These are phyloP conservation scores for Arge pagana DNA, from an alignment of 2,888 invertebrate genomes.

Conservation along the genomic window DNA sequence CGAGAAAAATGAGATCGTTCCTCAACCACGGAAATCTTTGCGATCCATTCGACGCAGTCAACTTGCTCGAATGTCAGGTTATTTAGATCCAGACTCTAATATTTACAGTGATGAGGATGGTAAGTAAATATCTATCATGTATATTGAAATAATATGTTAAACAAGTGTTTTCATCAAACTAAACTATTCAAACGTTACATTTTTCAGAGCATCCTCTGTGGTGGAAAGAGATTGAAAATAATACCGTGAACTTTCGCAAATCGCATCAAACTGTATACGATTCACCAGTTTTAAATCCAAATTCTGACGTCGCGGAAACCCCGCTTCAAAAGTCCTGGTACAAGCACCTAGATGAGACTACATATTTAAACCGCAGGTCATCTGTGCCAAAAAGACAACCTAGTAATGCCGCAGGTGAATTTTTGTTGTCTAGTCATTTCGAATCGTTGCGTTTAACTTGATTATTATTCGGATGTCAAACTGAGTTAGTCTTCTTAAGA, in stretches of 20 bases:
- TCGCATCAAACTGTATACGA: slow-evolving; percentile 2
- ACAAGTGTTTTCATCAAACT: not conserved
- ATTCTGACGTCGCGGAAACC: slow-evolving; percentile 2
- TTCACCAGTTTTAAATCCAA: not conserved
- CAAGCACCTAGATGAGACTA: slow-evolving; percentile 5
- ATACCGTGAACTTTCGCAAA: slow-evolving; percentile 4
- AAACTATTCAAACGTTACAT: not conserved
- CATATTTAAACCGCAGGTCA: not conserved
- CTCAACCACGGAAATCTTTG: too few species aligned
- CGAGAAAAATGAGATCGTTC: too few species aligned
- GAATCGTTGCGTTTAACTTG: too few species aligned
- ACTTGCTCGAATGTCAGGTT: slow-evolving; percentile 1
- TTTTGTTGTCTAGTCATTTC: too few species aligned
- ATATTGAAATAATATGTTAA: not conserved
- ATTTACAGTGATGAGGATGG: slow-evolving; percentile 5
- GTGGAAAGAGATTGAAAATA: not conserved
- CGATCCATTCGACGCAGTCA: not conserved
- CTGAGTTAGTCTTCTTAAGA: not conserved
- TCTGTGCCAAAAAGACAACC: not conserved
- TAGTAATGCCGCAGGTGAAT: not conserved
- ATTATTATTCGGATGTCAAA: too few species aligned
- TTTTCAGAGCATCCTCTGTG: slow-evolving; percentile 1
- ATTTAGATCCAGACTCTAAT: slow-evolving; percentile 1
- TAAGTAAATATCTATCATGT: too few species aligned
- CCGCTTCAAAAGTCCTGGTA: slow-evolving; percentile 10